Conservation (phyloP, 2,113 vertebrate species). For the Caranx melampygus region DNA sequence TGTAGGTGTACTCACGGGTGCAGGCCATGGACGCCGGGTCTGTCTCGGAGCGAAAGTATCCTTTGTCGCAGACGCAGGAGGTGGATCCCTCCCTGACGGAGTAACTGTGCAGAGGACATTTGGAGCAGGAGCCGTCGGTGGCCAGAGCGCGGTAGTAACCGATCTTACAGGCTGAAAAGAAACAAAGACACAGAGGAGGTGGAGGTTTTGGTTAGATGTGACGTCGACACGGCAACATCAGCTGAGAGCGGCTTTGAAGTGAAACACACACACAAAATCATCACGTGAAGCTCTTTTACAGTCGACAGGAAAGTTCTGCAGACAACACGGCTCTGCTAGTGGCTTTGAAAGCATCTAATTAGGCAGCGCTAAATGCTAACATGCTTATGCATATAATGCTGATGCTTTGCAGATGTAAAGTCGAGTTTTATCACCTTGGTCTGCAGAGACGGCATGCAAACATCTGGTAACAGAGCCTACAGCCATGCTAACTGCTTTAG, state of each 20-base stretch:
- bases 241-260: not conserved
- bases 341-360: too few relatives aligned
- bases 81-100: constrained; percentile 94
- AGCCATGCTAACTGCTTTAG: too few relatives aligned
- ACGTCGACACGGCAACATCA: not conserved
- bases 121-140: constrained; percentile 90
- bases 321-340: not conserved
- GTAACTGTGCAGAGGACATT: constrained; percentile 96
- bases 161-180: constrained; percentile 92
- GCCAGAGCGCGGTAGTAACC: constrained; percentile 96
- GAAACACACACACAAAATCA: not conserved
- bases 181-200: constrained; percentile 21
- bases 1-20: constrained; percentile 89
- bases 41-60: constrained; percentile 92
- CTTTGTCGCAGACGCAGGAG: constrained; percentile 94
- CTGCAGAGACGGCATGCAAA: not conserved
- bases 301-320: too few relatives aligned
- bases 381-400: too few relatives aligned
- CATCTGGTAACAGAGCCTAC: not conserved
- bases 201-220: not conserved
- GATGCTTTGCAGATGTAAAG: too few relatives aligned
- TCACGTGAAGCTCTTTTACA: too few relatives aligned
- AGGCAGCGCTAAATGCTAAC: too few relatives aligned
- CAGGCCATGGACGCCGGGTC: constrained; percentile 96
- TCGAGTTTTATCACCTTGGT: too few relatives aligned